These are phyloP conservation scores for Artemia sp. DNA, from an alignment of 2,888 invertebrate species.

Conservation along the genomic window DNA sequence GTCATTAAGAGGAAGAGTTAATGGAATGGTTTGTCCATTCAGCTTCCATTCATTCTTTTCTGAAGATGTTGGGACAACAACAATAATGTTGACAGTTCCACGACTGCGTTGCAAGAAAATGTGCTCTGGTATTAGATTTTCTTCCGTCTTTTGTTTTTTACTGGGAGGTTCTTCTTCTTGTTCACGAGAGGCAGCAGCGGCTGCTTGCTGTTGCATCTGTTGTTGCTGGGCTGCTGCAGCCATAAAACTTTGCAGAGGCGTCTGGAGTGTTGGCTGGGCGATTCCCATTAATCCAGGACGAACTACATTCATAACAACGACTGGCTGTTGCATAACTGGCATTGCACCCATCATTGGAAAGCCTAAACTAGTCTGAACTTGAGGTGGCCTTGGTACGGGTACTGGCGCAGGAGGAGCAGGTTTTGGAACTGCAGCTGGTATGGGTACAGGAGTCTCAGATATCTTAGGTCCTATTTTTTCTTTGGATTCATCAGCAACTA, in stretches of 20 bases:
- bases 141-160: conserved; percentile 79
- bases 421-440: conserved; percentile 31
- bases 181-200: conserved; percentile 26
- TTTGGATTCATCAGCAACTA: conserved; percentile 85
- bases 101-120: conserved; percentile 54
- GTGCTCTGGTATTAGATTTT: conserved; percentile 73
- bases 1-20: conserved; percentile 58
- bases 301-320: conserved; percentile 44
- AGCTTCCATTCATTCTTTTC: conserved; percentile 92
- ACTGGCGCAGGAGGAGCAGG: conserved; percentile 32
- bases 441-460: conserved; percentile 31
- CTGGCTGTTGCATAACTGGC: conserved; percentile 38
- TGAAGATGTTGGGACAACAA: conserved; percentile 60
- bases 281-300: conserved; percentile 18
- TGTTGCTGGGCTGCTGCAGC: conserved; percentile 15
- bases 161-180: conserved; percentile 65
- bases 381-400: conserved; percentile 29
- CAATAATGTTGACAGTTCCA: conserved; percentile 58
- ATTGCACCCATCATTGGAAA: conserved; percentile 35
- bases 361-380: conserved; percentile 33
- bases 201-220: conserved; percentile 31
- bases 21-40: conserved; percentile 66
- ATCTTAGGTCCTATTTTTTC: conserved; percentile 90
- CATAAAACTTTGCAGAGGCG: conserved; percentile 3
- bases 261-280: conserved; percentile 4